These are phyloP conservation scores for Pocillopora damicornis DNA, from an alignment of 64 coral and sea anemone species.

Conservation along the genomic window DNA sequence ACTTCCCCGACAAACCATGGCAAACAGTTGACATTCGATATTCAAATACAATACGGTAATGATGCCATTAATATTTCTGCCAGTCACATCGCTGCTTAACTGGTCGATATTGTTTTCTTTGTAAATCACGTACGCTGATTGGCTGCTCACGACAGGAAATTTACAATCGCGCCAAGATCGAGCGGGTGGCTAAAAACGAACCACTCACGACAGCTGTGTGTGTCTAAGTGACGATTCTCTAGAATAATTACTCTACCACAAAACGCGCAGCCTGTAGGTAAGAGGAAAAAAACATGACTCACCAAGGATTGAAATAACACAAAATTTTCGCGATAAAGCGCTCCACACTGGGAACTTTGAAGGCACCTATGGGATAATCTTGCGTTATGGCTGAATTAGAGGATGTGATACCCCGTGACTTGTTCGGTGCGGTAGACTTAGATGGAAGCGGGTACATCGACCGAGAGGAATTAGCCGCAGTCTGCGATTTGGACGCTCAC, in stretches of 20 bases:
- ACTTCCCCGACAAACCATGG: background rate
- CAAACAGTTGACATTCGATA: conserved; percentile 36
- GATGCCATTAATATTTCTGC: conserved; percentile 65
- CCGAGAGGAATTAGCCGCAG: conserved; percentile 84
- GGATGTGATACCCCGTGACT: conserved; percentile 58
- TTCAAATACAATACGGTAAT: conserved; percentile 64
- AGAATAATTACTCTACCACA: conserved; percentile 37
- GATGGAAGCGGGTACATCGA: conserved; percentile 95
- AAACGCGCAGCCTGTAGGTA: conserved; percentile 22
- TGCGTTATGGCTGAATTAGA: conserved; percentile 59
- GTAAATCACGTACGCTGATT: conserved; percentile 11
- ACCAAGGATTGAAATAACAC: background rate
- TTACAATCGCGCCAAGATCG: conserved; percentile 41
- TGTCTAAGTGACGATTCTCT: conserved; percentile 37
- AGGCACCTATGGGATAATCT: conserved; percentile 18
- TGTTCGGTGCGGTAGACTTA: conserved; percentile 89
- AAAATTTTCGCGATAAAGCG: background rate
- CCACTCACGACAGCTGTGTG: conserved; percentile 45
- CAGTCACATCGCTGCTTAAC: conserved; percentile 26
- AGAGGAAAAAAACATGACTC: background rate
- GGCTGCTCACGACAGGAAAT: conserved; percentile 6
- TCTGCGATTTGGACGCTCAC: conserved; percentile 91
- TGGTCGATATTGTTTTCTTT: conserved; percentile 54
- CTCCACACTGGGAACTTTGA: background rate
- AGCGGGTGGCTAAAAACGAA: conserved; percentile 34